Base-by-base conservation (phyloP, 2,113 vertebrate species). In the Phaetusa simplex region DNA sequence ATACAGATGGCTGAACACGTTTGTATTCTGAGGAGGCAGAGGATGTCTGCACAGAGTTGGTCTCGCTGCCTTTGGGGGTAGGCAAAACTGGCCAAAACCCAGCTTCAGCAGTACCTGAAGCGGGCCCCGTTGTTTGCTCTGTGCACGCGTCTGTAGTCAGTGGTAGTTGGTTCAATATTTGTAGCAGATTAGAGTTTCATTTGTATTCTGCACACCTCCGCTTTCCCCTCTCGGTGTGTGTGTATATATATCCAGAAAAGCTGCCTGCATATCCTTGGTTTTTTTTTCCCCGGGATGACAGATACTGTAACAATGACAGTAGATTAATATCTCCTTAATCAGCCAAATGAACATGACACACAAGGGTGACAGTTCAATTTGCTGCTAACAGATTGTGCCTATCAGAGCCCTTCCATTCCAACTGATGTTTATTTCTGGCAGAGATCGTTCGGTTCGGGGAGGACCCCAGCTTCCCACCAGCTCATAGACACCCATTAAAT, bases 331-430 rank as follows among this genome's bases (percentile, higher is more conserved):
- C 98, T 98, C 98, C 98, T 98, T 99, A 99, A 99, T 99, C 98
- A 98, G 98, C 98, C 98, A 97, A 98, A 99, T 98, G 99, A 98
- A 98, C 99, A 98, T 98, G 98, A 99, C 99, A 98, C 96, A 61
- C 98, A 47, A 96, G 98, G 98, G 98, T 99, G 99, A 99, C 99
- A 99, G 99, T 99, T 99, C 99, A 99, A 99, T 99, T 99, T 99
- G 98, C 98, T 96, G 98, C 96, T 99, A 99, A 99, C 98, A 98
- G 99, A 99, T 99, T 98, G 98, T 94, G 93, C 98, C 99, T 98
- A 98, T 99, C 99, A 98, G 97, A 95, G 87, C 97, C 97, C 90
- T 64, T 71, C 98, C 87, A 93, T 96, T 98, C 93, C 98, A 97
- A 95, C 97, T 96, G 98, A 98, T 97, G 98, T 98, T 99, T 99